Evolutionary conservation across 2,113 vertebrate species (phyloP), one percentile per base, ranked within the genome.

Genomic region (Pleuronectes platessa): DNA sequence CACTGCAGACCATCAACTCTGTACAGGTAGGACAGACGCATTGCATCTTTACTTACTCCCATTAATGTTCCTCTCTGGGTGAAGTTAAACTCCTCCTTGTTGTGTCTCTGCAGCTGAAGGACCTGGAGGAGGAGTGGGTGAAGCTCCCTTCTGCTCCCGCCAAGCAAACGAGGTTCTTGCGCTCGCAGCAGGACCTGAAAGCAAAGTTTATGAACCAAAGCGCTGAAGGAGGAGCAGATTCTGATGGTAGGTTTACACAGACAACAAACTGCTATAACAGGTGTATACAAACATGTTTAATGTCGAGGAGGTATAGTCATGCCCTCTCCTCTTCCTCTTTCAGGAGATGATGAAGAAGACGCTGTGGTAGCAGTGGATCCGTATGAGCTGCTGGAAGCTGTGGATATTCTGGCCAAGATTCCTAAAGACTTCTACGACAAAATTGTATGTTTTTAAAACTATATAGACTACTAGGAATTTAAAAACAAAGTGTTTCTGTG

Each of bases 381-480:
- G 0, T 99, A 98, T 66, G 98, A 99, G 63, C 95, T 99, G 58
- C 92, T 99, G 83, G 97, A 98, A 92, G 94, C 98, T 63, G 96
- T 97, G 78, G 98, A 99, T 86, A 95, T 99, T 90, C 96, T 99
- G 85, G 96, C 96, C 61, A 99, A 99, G 91, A 89, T 99, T 83
- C 98, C 98, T 47, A 99, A 99, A 95, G 98, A 99, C 81, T 99
- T 99, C 90, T 98, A 97, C 89, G 98, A 99, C 15, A 99, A 99
- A 95, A 97, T 99, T 84, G 98, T 99, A 93, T 94, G 97, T 91
- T 62, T 60, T 3, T 60, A 11, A 3, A 13, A 23, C 45, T 47
- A 5, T 13, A 13, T 31, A 37, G 37, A 61, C 6, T 3, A 15
- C 35, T 35, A 6, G 8, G 31, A n/a, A n/a, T n/a, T n/a, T n/a